Evolutionary conservation across 2,797 vertebrate species (phyloP), one percentile per base, ranked within the genome.

Genomic region (Typhlichthys eigenmanni): DNA sequence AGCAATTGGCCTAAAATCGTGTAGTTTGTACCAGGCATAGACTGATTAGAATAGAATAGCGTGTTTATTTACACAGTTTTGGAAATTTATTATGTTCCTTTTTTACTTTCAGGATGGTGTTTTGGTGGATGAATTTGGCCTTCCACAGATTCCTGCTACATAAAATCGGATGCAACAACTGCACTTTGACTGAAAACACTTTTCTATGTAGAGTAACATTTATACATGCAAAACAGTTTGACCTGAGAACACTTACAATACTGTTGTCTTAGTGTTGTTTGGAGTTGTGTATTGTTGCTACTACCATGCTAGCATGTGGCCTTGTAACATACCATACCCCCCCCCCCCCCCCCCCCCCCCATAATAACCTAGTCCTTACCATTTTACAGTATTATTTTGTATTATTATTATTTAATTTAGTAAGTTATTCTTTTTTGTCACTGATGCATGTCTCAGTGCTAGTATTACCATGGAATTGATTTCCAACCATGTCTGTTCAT

Each of bases 111-210:
- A 99, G 98, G 98, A 99, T 62, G 97, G 97, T 0, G 95, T 98
- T 32, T 69, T 98, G 89, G 97, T 98, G 87, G 97, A 99, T 81
- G 97, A 99, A 83, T 98, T 99, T 45, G 96, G 97, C 49, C 89
- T 99, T 78, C 97, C 97, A 57, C 96, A 98, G 92, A 99, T 99
- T 58, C 97, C 97, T 54, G 97, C 97, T 62, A 94, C 96, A 77
- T 99, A 96, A 91, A 84, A 4, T n/a, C 66, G 46, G 60, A 71
- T 66, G 55, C 13, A 72, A 72, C 80, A 75, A 79, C 88, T 89
- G 88, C 81, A 85, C 82, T 74, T 62, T 66, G 59, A 75, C 71
- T 83, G 51, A 75, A 82, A 85, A 84, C 88, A 85, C 82, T 87
- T 90, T 91, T 83, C 55, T 89, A 86, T 87, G 81, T 90, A 89